Conservation (phyloP, 2,113 vertebrate species). For the Engystomops pustulosus region DNA sequence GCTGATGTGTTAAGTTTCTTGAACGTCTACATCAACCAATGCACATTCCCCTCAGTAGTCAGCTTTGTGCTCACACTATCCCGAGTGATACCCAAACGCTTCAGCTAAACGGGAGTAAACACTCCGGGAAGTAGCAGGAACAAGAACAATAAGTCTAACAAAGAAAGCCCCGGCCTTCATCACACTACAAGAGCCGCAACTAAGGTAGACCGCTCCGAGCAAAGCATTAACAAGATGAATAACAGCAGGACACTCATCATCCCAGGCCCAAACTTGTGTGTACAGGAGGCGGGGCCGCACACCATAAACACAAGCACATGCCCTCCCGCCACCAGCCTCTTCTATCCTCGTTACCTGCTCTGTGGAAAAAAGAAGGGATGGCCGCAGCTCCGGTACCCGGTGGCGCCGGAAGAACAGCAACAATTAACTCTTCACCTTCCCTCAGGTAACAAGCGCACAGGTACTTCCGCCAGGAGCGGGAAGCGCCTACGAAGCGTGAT, state of each 20-base stretch:
- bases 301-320: conserved; percentile 49
- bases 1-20: no score
- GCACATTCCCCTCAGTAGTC: no score
- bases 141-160: no score
- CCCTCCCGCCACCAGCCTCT: neutral
- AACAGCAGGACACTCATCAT: neutral
- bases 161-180: no score
- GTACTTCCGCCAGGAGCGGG: conserved; percentile 48
- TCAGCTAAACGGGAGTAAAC: no score
- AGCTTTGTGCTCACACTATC: no score
- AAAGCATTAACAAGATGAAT: neutral
- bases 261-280: conserved; percentile 33
- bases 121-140: no score
- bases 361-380: neutral
- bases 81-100: no score
- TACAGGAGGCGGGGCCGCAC: conserved; percentile 23
- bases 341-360: neutral
- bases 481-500: conserved; percentile 21
- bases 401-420: no score
- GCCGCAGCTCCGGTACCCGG: neutral
- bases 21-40: no score
- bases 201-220: no score
- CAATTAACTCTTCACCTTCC: neutral
- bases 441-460: conserved; percentile 24
- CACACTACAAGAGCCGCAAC: no score